These are phyloP conservation scores for Tauraco erythrolophus DNA, from an alignment of 2,113 vertebrate species.

Conservation along the genomic window DNA sequence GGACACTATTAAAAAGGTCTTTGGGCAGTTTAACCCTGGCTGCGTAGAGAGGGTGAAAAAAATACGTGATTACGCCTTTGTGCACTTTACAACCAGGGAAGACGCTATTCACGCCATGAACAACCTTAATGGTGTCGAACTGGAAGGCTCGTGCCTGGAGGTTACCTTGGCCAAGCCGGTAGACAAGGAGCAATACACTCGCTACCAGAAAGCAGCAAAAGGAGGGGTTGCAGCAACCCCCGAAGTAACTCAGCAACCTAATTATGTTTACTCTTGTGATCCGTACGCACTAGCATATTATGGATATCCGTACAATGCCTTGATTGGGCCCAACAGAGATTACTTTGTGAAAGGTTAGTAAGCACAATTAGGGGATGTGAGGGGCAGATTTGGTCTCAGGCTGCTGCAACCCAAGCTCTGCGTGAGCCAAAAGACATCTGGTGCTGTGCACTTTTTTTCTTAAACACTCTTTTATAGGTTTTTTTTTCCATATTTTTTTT, in stretches of 20 bases:
- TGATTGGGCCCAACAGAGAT: slow-evolving; percentile 97
- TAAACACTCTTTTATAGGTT: neutral
- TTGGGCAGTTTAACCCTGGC: slow-evolving; percentile 94
- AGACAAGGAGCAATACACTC: slow-evolving; percentile 97
- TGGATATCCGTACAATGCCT: slow-evolving; percentile 93
- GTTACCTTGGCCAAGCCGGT: slow-evolving; percentile 98
- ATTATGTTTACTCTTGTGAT: slow-evolving; percentile 95
- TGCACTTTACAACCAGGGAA: slow-evolving; percentile 94
- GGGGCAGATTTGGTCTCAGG: neutral
- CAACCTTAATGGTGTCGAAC: slow-evolving; percentile 92
- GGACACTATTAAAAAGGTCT: slow-evolving; percentile 92
- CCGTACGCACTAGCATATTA: slow-evolving; percentile 96
- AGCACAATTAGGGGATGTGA: neutral
- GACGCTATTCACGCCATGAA: slow-evolving; percentile 96
- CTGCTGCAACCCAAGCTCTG: neutral
- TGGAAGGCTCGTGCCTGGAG: slow-evolving; percentile 96
- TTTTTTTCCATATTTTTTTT: neutral
- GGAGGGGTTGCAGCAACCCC: slow-evolving; percentile 68
- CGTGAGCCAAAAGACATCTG: neutral
- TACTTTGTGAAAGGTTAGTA: slow-evolving; percentile 99
- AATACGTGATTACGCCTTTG: slow-evolving; percentile 97
- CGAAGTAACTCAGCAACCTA: slow-evolving; percentile 82
- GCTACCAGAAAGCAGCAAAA: slow-evolving; percentile 97
- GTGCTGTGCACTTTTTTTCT: neutral
- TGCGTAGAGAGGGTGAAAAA: slow-evolving; percentile 98